A percentile compares a stretch with the other conserved stretches of the same genome.
Conservation (phyloP, 2,113 vertebrate genomes). For the Leptobrachium ailaonicum region DNA sequence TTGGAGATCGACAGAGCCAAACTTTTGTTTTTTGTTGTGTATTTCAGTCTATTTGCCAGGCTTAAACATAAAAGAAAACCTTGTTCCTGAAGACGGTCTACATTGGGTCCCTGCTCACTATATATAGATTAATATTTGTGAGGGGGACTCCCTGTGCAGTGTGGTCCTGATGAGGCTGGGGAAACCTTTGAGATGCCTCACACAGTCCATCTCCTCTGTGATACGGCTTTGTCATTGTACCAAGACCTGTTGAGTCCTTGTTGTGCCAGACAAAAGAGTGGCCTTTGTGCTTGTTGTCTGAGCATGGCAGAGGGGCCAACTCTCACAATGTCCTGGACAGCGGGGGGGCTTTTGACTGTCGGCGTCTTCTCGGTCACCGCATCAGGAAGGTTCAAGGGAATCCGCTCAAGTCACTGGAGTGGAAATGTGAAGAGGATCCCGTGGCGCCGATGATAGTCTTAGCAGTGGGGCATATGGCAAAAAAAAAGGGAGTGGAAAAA, state of each 20-base stretch:
- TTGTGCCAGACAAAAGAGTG: conserved; percentile 83
- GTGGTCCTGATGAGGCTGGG: too few species aligned
- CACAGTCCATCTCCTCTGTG: conserved; percentile 64
- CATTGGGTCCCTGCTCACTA: too few species aligned
- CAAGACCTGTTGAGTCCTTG: conserved; percentile 83
- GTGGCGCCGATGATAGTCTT: conserved; percentile 97
- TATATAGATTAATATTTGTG: too few species aligned
- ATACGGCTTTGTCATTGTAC: conserved; percentile 88
- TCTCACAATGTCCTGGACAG: conserved; percentile 83
- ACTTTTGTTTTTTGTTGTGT: too few species aligned
- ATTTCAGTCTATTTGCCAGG: too few species aligned
- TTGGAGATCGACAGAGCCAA: too few species aligned
- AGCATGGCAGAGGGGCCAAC: conserved; percentile 85
- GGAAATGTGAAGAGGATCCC: conserved; percentile 95
- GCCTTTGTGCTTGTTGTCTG: conserved; percentile 78
- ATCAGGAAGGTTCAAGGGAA: conserved; percentile 82
- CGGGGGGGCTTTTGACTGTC: conserved; percentile 76
- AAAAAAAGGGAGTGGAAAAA: conserved; percentile 70
- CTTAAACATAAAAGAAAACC: too few species aligned
- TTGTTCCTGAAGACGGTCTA: too few species aligned
- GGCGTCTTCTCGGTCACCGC: conserved; percentile 87
- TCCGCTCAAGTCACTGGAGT: conserved; percentile 92
- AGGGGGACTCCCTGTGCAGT: too few species aligned
- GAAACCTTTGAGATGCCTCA: conserved; percentile 13
- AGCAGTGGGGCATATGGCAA: conserved; percentile 93